Conservation (phyloP, 2,113 vertebrate species). For the Sinocyclocheilus rhinocerous region DNA sequence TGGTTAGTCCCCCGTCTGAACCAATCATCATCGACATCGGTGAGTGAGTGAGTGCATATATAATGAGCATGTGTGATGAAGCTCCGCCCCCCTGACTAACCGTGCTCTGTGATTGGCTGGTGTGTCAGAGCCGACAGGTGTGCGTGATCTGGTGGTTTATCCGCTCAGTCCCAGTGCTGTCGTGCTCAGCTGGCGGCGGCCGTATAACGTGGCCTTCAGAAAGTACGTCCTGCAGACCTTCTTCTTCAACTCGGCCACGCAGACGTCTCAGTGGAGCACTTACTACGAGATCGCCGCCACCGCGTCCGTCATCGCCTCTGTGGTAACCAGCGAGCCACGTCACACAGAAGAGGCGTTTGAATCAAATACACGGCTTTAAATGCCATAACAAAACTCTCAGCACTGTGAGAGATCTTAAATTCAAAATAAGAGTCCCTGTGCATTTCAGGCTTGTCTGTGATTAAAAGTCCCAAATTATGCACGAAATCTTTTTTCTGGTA, state of each 20-base stretch:
- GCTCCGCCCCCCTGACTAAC: neutral
- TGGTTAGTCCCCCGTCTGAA: constrained; percentile 90
- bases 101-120: neutral
- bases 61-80: neutral
- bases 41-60: constrained; percentile 51
- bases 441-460: too few relatives aligned
- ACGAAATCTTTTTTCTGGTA: too few relatives aligned
- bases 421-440: too few relatives aligned
- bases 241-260: constrained; percentile 90
- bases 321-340: constrained; percentile 75
- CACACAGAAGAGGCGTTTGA: too few relatives aligned
- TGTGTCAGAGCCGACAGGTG: constrained; percentile 86
- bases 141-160: constrained; percentile 87
- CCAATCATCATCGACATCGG: constrained; percentile 93
- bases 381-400: too few relatives aligned
- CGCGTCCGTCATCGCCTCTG: constrained; percentile 85
- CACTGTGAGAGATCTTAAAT: too few relatives aligned
- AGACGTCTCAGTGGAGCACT: constrained; percentile 93
- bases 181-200: constrained; percentile 92
- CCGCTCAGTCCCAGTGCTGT: constrained; percentile 89
- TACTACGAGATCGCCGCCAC: constrained; percentile 96
- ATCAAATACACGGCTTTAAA: too few relatives aligned
- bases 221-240: constrained; percentile 95
- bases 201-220: constrained; percentile 88
- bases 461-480: too few relatives aligned